Base-by-base conservation (phyloP, 2,113 vertebrate species). In the Halcyon senegalensis region DNA sequence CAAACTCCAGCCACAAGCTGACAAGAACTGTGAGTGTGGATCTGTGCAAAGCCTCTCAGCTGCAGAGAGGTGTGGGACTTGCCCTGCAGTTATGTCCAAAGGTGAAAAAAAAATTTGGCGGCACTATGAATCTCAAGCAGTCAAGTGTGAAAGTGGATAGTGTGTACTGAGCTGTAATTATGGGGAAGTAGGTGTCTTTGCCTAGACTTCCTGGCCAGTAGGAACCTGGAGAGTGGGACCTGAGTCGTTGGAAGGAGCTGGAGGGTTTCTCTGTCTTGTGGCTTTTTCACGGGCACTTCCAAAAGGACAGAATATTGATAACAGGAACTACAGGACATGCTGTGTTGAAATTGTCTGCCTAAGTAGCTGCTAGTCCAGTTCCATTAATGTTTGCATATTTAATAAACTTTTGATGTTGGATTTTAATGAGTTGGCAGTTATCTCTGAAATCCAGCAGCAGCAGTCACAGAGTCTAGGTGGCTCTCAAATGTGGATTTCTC, bases 361-460 rank as follows among this genome's bases (percentile, higher is more conserved):
- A 51, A 96, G 76, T 92, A 92, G 90, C 78, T 86, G 39, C 75
- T 88, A 85, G 75, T 88, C 87, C 72, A 53, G 78, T 77, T 92
- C 90, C 88, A 95, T 95, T 97, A 91, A 70, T 59, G 92, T 55
- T 75, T 94, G 88, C 90, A 88, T 96, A 94, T 83, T 97, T 96
- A 96, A 96, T 88, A 90, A 81, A 90, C 89, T 90, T 86, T 72
- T 88, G 56, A 84, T 76, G 75, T 79, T 86, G 63, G 59, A 35
- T 94, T 97, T 94, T 94, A 97, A 91, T 91, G 95, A 95, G 64
- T 67, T 90, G 90, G 82, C 83, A 88, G 60, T 93, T 94, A 93
- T 93, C 92, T 96, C 88, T 94, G 87, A 88, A 14, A 60, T 62
- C 87, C 91, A 94, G 90, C 89, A 93, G 84, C 78, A 85, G 82